Base-by-base conservation (phyloP, 2,888 invertebrate genomes). In the Oligia fasciuncula region DNA sequence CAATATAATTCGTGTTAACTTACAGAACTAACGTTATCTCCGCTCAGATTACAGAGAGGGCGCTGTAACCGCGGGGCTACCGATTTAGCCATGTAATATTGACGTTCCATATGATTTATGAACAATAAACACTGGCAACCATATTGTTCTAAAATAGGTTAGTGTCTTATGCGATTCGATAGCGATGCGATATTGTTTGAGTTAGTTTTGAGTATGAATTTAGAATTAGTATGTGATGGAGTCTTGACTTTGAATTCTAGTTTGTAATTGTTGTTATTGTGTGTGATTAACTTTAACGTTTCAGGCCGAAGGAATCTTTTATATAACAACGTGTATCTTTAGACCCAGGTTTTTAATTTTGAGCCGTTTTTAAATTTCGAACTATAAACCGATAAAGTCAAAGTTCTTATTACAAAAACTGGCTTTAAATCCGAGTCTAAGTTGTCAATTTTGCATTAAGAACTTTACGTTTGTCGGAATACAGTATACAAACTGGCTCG, bases 51-150 rank as follows among this genome's bases (percentile, higher is more conserved):
- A 87, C 85, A 82, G 57, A 85, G 85, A 83, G 87, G 88, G 85
- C 88, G 87, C 90, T 85, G 83, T 85, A 89, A 85, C 91, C 87
- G 88, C 88, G 78, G 88, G 90, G 90, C 84, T 83, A 88, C 92
- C 90, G 91, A 92, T 93, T 93, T 92, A 91, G 90, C 89, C 89
- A 77, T 86, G 90, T 91, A 89, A 88, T 95, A 95, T 95, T 94
- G 95, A 95, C 96, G 92, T 93, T 90, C 83, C 75, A 83, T 84
- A 94, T 95, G 95, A 95, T 95, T 95, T 95, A 96, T 94, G 93
- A 92, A 93, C 92, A 93, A 93, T 94, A 94, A 94, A 94, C 94
- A 93, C 88, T 86, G 85, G 89, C 92, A 84, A 89, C 91, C 92
- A 90, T 92, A 94, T 93, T 94, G 94, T 93, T 92, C 90, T 87